phyloP scores from a whole-genome alignment of 2,113 vertebrate species.

The Cranoglanis bouderius region DNA sequence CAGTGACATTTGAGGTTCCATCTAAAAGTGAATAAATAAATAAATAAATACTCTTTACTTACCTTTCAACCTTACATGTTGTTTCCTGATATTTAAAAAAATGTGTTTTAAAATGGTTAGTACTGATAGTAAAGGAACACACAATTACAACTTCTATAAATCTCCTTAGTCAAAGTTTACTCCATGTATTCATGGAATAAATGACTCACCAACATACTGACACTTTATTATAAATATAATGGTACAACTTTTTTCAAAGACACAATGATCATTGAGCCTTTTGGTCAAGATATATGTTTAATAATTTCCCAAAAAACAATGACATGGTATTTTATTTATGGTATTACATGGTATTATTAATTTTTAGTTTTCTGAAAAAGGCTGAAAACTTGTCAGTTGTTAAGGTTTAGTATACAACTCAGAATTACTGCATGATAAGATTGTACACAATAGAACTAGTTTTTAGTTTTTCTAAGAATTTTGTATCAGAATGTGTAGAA shows the following conservation, averaged over 20 bases:
- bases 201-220: neutral
- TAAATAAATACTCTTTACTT: too few relatives aligned
- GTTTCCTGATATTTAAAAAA: neutral
- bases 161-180: neutral
- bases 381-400: neutral
- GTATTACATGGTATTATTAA: too few relatives aligned
- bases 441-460: neutral
- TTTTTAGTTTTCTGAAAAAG: neutral
- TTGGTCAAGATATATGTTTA: neutral
- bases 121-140: neutral
- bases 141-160: neutral
- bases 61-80: neutral
- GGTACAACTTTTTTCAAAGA: neutral
- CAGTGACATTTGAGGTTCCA: neutral
- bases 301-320: neutral
- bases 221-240: neutral
- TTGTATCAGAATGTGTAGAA: neutral
- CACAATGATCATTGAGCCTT: neutral
- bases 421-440: neutral
- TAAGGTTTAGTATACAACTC: neutral
- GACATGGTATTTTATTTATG: neutral
- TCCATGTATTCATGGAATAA: neutral
- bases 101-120: neutral
- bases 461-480: slow-evolving; percentile 26
- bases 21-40: neutral